Evolutionary conservation across 2,888 invertebrate species (phyloP).

Genomic region (Orthonevra nobilis): DNA sequence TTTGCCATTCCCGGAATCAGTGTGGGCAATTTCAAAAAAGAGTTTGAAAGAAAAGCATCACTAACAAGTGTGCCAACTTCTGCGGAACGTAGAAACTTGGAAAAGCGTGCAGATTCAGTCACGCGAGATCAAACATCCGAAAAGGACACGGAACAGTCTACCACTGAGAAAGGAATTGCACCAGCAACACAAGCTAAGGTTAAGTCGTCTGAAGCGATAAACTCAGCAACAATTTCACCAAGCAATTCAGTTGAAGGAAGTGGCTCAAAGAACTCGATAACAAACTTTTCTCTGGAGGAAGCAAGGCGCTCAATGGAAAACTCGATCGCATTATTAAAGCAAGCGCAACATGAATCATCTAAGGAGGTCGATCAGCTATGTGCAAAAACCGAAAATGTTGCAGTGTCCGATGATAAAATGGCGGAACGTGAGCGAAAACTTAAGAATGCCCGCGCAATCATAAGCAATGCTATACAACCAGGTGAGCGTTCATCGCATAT

Average conservation of each 20-base stretch:
- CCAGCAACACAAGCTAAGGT: constrained; percentile 62
- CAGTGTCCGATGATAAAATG: constrained; percentile 75
- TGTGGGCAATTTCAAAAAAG: constrained; percentile 92
- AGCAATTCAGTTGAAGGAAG: constrained; percentile 78
- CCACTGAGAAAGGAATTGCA: constrained; percentile 71
- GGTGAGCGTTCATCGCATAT: constrained; percentile 74
- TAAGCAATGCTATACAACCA: constrained; percentile 85
- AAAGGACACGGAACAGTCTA: constrained; percentile 68
- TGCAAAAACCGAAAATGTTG: constrained; percentile 79
- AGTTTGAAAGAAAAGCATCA: constrained; percentile 90
- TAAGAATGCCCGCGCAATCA: constrained; percentile 87
- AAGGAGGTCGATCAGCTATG: constrained; percentile 80
- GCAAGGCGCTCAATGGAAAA: constrained; percentile 83
- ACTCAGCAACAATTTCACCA: constrained; percentile 46
- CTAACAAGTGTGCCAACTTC: constrained; percentile 81
- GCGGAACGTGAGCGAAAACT: constrained; percentile 82
- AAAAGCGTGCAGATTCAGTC: constrained; percentile 49
- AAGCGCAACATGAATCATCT: constrained; percentile 79
- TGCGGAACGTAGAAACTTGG: constrained; percentile 75
- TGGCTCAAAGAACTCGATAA: constrained; percentile 82
- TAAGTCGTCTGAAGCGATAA: constrained; percentile 72
- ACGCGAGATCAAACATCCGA: constrained; percentile 72
- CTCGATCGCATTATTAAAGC: constrained; percentile 84
- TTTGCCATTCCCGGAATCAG: constrained; percentile 90
- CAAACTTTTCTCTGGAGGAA: constrained; percentile 82